These are phyloP conservation scores for Macrophya alboannulata DNA, from an alignment of 2,888 invertebrate species.

Conservation along the genomic window DNA sequence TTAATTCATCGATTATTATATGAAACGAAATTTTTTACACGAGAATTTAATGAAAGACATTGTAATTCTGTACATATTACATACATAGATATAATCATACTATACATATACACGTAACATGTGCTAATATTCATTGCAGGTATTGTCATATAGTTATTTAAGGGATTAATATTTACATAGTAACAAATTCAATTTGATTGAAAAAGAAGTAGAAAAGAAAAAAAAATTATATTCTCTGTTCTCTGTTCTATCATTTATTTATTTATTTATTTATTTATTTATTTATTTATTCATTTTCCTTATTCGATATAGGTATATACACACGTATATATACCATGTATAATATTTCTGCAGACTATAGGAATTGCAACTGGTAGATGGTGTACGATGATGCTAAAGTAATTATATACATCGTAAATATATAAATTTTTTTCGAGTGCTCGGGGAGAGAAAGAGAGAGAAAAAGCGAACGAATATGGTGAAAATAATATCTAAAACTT, in stretches of 20 bases:
- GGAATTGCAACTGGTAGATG: constrained; percentile 67
- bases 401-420: neutral
- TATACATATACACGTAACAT: neutral
- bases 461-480: neutral
- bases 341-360: constrained; percentile 68
- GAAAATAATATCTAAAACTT: neutral
- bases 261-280: neutral
- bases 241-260: neutral
- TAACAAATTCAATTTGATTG: neutral
- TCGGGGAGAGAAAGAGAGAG: neutral
- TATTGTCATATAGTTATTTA: neutral
- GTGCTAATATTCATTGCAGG: neutral
- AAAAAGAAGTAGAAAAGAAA: neutral
- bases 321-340: neutral
- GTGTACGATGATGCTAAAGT: neutral
- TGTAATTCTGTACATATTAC: neutral
- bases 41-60: neutral
- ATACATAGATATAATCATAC: neutral
- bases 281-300: neutral
- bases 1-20: neutral
- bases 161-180: neutral
- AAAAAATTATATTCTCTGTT: neutral
- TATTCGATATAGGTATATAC: neutral
- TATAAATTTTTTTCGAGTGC: constrained; percentile 21
- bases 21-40: neutral